Evolutionary conservation across 2,113 vertebrate species (phyloP), one percentile per base, ranked within the genome.

Genomic region (Salvelinus namaycush): DNA sequence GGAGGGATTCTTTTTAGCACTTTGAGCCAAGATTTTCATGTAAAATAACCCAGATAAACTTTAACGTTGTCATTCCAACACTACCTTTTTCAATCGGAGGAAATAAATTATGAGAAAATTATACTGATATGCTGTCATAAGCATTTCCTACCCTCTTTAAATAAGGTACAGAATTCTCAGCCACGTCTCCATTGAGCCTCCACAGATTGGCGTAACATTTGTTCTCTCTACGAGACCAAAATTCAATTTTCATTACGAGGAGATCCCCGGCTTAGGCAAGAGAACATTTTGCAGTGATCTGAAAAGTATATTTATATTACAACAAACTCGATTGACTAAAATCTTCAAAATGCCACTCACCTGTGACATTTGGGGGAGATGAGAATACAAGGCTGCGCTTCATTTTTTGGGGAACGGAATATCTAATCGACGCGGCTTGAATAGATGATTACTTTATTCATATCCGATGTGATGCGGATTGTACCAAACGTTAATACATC

Each of bases 401-500:
- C 81, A 87, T 90, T 88, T 83, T 88, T 89, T 84, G 84, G 29
- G 84, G 83, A 79, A 80, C n/a, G 8, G 86, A 87, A 89, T 89
- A 87, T 88, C 76, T 88, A 89, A 84, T 81, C 79, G 70, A 75
- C 65, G 78, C 29, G 59, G 77, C 76, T 79, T 84, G 89, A 92
- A 89, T 89, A 86, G 89, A 89, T 87, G 79, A 91, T 89, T 89
- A 76, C 87, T 86, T 89, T 89, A 90, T 92, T 93, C 89, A 91
- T 80, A 86, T 91, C 86, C 89, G 84, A 90, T 86, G 83, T 80
- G 85, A 86, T 81, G 84, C 82, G 85, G 79, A 54, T 65, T 73
- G 87, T 87, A 87, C 84, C 76, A 73, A 54, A 54, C 70, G 76
- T 83, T 89, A 84, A 88, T 87, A 81, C 57, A 88, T 89, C 85